Percentiles rank a stretch among this genome's conserved stretches.
Conservation (phyloP, 2,113 vertebrate genomes). For the Cyprinus carpio region DNA sequence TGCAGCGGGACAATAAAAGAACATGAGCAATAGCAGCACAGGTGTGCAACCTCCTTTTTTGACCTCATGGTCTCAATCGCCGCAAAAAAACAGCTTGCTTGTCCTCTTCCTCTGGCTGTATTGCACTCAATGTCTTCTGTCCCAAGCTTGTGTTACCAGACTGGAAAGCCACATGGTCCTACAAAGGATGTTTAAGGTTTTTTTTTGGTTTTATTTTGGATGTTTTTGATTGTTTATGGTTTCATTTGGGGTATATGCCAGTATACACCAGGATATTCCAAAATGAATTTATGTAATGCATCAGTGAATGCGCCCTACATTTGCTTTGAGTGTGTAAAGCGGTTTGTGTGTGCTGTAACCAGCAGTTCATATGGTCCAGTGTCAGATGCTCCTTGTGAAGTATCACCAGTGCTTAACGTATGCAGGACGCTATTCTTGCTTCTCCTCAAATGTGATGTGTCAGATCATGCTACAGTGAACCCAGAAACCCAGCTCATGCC, state of each 20-base stretch:
- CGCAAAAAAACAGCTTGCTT: slow-evolving; percentile 11
- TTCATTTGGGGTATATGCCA: slow-evolving; percentile 71
- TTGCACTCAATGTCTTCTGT: slow-evolving; percentile 25
- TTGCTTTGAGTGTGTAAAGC: slow-evolving; percentile 48
- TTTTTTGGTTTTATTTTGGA: not conserved
- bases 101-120: slow-evolving; percentile 44
- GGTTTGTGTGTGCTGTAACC: slow-evolving; percentile 56
- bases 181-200: not conserved
- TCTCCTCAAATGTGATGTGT: not conserved
- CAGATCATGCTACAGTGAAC: not conserved
- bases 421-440: not conserved
- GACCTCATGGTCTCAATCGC: slow-evolving; percentile 58
- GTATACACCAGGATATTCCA: slow-evolving; percentile 48
- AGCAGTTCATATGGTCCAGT: slow-evolving; percentile 31
- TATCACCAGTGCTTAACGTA: slow-evolving; percentile 6
- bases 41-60: slow-evolving; percentile 68
- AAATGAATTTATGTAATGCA: slow-evolving; percentile 38
- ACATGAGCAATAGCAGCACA: slow-evolving; percentile 48
- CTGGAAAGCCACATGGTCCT: not conserved
- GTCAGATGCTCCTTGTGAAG: not conserved
- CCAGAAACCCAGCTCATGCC: not conserved
- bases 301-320: slow-evolving; percentile 32
- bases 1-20: slow-evolving; percentile 58
- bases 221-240: slow-evolving; percentile 45
- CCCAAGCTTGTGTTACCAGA: slow-evolving; percentile 16